phyloP scores from a whole-genome alignment of 2,888 invertebrate genomes.

The Cotesia congregata region DNA sequence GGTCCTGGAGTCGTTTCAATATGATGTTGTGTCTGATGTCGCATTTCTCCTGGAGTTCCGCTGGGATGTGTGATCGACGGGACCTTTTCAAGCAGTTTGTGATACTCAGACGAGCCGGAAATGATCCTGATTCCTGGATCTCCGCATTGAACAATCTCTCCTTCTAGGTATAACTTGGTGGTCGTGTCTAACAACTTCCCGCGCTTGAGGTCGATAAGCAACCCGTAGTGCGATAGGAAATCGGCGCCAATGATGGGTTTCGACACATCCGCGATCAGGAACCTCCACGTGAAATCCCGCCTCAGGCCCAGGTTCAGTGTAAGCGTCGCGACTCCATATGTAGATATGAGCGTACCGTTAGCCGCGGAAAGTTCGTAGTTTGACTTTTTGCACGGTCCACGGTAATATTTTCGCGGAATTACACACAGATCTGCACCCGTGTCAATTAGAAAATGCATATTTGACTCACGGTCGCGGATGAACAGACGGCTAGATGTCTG shows the following conservation, averaged over 20 bases:
- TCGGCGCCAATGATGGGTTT: conserved; percentile 62
- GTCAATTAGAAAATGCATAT: conserved; percentile 48
- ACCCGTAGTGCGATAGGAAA: conserved; percentile 56
- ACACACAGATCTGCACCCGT: conserved; percentile 50
- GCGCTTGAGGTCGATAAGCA: conserved; percentile 57
- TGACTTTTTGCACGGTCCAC: conserved; percentile 43
- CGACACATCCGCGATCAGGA: conserved; percentile 59
- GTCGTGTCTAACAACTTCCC: conserved; percentile 48
- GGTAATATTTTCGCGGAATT: conserved; percentile 39
- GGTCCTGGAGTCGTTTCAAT: conserved; percentile 57
- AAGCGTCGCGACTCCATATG: conserved; percentile 54
- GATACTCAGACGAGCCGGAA: background rate
- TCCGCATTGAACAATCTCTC: background rate
- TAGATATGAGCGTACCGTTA: conserved; percentile 57
- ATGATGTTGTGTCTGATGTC: conserved; percentile 47
- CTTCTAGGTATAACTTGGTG: conserved; percentile 21
- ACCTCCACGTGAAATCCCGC: conserved; percentile 56
- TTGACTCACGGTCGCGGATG: conserved; percentile 36
- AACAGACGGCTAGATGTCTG: conserved; percentile 44
- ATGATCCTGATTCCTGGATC: conserved; percentile 12
- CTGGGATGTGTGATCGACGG: conserved; percentile 36
- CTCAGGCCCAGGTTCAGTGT: conserved; percentile 56
- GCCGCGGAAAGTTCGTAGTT: conserved; percentile 58
- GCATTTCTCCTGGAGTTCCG: conserved; percentile 37
- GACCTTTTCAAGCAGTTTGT: conserved; percentile 30